Percentiles rank a stretch among this genome's conserved stretches.
phyloP scores from a whole-genome alignment of 2,888 invertebrate species.

The Hyalella azteca region DNA sequence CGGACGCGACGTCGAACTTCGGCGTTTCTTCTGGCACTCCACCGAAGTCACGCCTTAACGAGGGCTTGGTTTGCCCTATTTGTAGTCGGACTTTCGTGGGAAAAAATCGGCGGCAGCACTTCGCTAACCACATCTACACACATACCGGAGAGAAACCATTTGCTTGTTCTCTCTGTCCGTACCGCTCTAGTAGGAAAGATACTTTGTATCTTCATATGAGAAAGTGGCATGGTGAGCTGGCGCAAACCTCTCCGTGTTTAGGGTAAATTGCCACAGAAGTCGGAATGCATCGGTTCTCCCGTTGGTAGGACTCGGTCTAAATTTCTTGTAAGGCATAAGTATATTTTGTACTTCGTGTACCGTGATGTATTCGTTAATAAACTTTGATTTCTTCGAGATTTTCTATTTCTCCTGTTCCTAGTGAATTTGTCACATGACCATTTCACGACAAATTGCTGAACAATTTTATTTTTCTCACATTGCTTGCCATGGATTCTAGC shows the following conservation, averaged over 20 bases:
- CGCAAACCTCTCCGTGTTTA: not conserved
- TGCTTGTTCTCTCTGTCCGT: conserved; percentile 51
- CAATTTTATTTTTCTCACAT: not conserved
- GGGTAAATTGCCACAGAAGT: too few species aligned
- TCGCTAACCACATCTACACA: conserved; percentile 54
- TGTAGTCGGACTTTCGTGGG: conserved; percentile 55
- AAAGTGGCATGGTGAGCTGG: conserved; percentile 45
- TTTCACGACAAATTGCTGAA: not conserved
- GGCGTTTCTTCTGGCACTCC: conserved; percentile 46
- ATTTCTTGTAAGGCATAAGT: too few species aligned
- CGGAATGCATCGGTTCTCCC: too few species aligned
- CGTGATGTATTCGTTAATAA: not conserved
- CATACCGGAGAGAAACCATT: conserved; percentile 57
- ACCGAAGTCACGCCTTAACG: conserved; percentile 49
- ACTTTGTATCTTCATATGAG: conserved; percentile 52
- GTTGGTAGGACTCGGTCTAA: too few species aligned
- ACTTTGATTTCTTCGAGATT: not conserved
- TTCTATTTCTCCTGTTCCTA: not conserved
- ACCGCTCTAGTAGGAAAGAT: conserved; percentile 53
- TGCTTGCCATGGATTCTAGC: too few species aligned
- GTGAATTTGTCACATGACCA: not conserved
- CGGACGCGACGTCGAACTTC: not conserved
- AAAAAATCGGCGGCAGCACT: conserved; percentile 56
- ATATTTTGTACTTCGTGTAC: too few species aligned
- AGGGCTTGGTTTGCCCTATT: conserved; percentile 51